Conservation (phyloP, 2,113 vertebrate genomes). For the Archilochus colubris region DNA sequence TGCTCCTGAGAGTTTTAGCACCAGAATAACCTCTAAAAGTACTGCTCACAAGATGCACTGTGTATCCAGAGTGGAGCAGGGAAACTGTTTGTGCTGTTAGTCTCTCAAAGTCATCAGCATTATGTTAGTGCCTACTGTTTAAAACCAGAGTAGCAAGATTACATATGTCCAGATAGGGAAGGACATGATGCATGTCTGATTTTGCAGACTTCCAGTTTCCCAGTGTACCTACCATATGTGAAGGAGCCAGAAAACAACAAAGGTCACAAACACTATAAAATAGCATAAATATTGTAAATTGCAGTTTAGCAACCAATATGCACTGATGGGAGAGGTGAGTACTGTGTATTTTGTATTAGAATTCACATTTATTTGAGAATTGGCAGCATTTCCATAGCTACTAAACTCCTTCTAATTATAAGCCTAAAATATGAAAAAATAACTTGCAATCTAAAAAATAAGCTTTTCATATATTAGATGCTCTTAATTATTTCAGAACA, state of each 20-base stretch:
- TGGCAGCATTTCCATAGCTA: background rate
- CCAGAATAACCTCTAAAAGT: conserved; percentile 13
- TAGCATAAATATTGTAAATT: conserved; percentile 16
- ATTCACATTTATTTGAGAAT: background rate
- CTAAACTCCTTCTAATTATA: background rate
- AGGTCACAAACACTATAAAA: background rate
- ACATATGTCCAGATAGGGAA: background rate
- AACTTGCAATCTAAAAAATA: background rate
- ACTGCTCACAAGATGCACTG: conserved; percentile 2
- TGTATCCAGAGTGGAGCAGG: background rate
- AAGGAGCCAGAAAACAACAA: background rate
- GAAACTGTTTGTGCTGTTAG: conserved; percentile 27
- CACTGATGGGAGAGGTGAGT: background rate
- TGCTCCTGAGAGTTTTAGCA: conserved; percentile 17
- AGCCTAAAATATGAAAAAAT: background rate
- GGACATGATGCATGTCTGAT: background rate
- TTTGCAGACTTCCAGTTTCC: background rate
- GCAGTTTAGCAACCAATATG: background rate
- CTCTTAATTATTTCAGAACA: background rate
- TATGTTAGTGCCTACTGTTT: background rate
- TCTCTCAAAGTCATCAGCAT: background rate
- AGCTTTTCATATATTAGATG: background rate
- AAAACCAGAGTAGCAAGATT: conserved; percentile 12
- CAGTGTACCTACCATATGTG: background rate
- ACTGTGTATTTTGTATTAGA: background rate